Evolutionary conservation across 2,888 invertebrate genomes (phyloP).

Genomic region (Aphidius colemani): DNA sequence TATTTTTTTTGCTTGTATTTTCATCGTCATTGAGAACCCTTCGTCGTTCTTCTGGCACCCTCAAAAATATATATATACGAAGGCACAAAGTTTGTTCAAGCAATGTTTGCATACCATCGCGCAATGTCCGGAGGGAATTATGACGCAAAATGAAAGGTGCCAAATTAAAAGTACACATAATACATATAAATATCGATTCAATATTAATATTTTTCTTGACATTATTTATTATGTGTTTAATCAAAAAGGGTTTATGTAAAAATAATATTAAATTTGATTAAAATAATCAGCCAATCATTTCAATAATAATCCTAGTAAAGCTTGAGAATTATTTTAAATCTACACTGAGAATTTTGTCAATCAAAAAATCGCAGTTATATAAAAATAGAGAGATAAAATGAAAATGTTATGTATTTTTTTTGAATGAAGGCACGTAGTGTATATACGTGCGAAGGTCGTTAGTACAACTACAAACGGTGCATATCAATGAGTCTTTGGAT

Average conservation of each 20-base stretch:
- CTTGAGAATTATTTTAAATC: not conserved
- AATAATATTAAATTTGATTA: slow-evolving; percentile 1
- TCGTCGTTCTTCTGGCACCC: too few relatives aligned
- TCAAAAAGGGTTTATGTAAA: not conserved
- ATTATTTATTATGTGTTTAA: not conserved
- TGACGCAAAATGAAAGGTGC: slow-evolving; percentile 43
- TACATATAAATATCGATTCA: slow-evolving; percentile 22
- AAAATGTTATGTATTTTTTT: slow-evolving; percentile 10
- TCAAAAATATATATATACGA: too few relatives aligned
- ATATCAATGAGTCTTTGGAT: slow-evolving; percentile 54
- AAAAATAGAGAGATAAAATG: slow-evolving; percentile 23
- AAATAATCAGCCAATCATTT: slow-evolving; percentile 1
- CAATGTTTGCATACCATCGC: slow-evolving; percentile 46
- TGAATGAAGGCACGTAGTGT: slow-evolving; percentile 27
- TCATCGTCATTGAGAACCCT: too few relatives aligned
- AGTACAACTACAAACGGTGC: slow-evolving; percentile 54
- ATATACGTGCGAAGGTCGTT: slow-evolving; percentile 49
- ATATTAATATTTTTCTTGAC: slow-evolving; percentile 15
- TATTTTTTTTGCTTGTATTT: not conserved
- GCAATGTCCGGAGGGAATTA: slow-evolving; percentile 41
- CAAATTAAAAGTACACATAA: slow-evolving; percentile 30
- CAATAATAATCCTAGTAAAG: too few relatives aligned
- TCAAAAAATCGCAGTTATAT: slow-evolving; percentile 7
- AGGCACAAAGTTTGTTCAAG: not conserved
- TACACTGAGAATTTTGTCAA: slow-evolving; percentile 8